phyloP scores from a whole-genome alignment of 2,797 vertebrate species.

The Amblyraja radiata region DNA sequence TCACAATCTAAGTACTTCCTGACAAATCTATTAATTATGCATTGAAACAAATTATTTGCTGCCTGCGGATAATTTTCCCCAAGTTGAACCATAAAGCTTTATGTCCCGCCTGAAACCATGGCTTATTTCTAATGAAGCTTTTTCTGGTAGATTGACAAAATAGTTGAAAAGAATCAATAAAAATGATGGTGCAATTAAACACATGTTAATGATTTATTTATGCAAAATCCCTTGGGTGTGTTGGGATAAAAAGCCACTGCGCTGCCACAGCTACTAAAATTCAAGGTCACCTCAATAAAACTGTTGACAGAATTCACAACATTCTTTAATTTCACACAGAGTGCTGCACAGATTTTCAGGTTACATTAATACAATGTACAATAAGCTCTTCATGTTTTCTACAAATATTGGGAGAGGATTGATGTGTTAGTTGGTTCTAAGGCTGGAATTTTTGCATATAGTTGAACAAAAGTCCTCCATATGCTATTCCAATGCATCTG shows the following conservation, averaged over 20 bases:
- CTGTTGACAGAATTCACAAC: not conserved
- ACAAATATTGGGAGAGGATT: slow-evolving; percentile 4
- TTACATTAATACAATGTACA: not conserved
- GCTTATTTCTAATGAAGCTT: slow-evolving; percentile 27
- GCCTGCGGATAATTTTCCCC: slow-evolving; percentile 49
- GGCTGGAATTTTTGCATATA: not conserved
- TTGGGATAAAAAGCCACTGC: slow-evolving; percentile 12
- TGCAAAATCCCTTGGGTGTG: slow-evolving; percentile 30
- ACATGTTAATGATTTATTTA: slow-evolving; percentile 35
- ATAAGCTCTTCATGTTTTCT: not conserved
- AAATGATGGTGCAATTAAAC: slow-evolving; percentile 34
- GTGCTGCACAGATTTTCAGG: not conserved
- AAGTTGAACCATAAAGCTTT: not conserved
- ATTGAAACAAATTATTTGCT: slow-evolving; percentile 58
- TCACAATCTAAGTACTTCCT: slow-evolving; percentile 59
- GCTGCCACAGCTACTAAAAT: not conserved
- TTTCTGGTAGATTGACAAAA: slow-evolving; percentile 19
- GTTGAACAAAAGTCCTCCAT: not conserved
- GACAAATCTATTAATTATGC: slow-evolving; percentile 63
- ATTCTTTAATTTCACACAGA: not conserved
- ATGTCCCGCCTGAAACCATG: slow-evolving; percentile 16
- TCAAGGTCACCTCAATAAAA: slow-evolving; percentile 23
- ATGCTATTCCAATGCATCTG: not conserved
- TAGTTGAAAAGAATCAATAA: slow-evolving; percentile 34
- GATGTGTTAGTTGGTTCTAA: not conserved